These are phyloP conservation scores for Sebastes reedi DNA, from an alignment of 2,797 vertebrate genomes.

Conservation along the genomic window DNA sequence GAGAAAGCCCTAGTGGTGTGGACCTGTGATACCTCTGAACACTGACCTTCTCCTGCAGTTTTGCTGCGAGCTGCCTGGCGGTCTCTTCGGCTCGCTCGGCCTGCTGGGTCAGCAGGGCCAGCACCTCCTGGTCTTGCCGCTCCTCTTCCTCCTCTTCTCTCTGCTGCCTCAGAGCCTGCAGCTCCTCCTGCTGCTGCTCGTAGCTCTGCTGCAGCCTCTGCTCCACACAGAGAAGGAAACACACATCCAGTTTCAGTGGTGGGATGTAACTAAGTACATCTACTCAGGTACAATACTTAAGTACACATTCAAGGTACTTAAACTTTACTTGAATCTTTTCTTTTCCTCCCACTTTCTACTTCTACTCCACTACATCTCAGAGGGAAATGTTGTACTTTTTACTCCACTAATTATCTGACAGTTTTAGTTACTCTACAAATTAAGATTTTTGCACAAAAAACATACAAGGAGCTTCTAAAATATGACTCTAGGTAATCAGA, in stretches of 20 bases:
- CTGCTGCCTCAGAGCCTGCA: conserved; percentile 46
- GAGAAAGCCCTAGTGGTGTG: no score
- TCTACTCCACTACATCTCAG: no score
- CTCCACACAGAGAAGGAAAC: not conserved
- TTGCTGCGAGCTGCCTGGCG: conserved; percentile 41
- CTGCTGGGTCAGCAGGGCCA: conserved; percentile 48
- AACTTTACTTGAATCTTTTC: no score
- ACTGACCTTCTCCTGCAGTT: conserved; percentile 76
- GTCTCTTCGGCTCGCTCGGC: conserved; percentile 59
- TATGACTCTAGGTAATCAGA: no score
- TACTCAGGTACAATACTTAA: not conserved
- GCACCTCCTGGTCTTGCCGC: conserved; percentile 33
- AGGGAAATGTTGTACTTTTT: no score
- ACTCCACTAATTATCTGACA: no score
- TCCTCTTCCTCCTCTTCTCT: conserved; percentile 35
- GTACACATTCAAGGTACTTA: not conserved
- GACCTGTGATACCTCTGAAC: not conserved
- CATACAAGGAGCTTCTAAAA: no score
- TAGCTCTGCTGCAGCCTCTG: conserved; percentile 70
- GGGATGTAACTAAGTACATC: not conserved
- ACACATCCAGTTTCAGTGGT: not conserved
- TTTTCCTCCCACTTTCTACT: no score
- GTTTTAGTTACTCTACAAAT: no score
- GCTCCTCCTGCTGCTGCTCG: conserved; percentile 55
- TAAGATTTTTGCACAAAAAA: no score